Evolutionary conservation across 2,797 vertebrate genomes (phyloP).

Genomic region (Lagocephalus sceleratus): DNA sequence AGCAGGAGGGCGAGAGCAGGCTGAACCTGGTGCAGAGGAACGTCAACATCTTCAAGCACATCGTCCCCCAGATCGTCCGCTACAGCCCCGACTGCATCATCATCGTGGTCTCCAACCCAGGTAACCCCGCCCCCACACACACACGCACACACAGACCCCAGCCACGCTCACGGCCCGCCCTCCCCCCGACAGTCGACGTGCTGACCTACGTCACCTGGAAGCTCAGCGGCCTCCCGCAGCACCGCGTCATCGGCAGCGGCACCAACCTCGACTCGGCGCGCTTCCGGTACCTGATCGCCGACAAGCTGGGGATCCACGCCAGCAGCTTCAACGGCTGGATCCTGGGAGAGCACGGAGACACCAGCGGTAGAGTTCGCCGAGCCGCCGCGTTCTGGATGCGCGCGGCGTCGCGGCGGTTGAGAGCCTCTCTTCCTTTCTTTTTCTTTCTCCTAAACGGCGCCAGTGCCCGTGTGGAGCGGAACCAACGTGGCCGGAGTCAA

Average conservation of each 20-base stretch:
- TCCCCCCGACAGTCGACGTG: slow-evolving; percentile 82
- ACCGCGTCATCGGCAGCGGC: slow-evolving; percentile 95
- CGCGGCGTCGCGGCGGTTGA: not conserved
- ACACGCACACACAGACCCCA: not conserved
- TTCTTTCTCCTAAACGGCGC: not conserved
- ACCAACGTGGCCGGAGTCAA: slow-evolving; percentile 90
- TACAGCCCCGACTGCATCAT: slow-evolving; percentile 91
- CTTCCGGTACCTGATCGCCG: slow-evolving; percentile 89
- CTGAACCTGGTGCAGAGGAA: slow-evolving; percentile 96
- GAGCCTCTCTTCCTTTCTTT: slow-evolving; percentile 5
- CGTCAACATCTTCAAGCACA: slow-evolving; percentile 93
- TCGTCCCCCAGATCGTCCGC: slow-evolving; percentile 88
- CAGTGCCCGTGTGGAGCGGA: slow-evolving; percentile 96
- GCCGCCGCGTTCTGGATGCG: too few species aligned
- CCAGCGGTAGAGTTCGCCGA: slow-evolving; percentile 79
- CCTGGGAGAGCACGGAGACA: slow-evolving; percentile 94
- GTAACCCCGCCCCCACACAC: slow-evolving; percentile 51
- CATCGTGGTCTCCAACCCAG: slow-evolving; percentile 95
- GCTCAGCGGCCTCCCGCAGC: slow-evolving; percentile 92
- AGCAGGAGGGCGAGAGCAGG: slow-evolving; percentile 95
- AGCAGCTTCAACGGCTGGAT: slow-evolving; percentile 93
- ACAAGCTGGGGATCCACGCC: slow-evolving; percentile 89
- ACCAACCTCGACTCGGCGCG: slow-evolving; percentile 95
- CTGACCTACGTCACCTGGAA: slow-evolving; percentile 97
- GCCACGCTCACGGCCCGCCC: not conserved